Evolutionary conservation across 2,113 vertebrate species (phyloP), one percentile per base, ranked within the genome.

Genomic region (Crotalus horridus): DNA sequence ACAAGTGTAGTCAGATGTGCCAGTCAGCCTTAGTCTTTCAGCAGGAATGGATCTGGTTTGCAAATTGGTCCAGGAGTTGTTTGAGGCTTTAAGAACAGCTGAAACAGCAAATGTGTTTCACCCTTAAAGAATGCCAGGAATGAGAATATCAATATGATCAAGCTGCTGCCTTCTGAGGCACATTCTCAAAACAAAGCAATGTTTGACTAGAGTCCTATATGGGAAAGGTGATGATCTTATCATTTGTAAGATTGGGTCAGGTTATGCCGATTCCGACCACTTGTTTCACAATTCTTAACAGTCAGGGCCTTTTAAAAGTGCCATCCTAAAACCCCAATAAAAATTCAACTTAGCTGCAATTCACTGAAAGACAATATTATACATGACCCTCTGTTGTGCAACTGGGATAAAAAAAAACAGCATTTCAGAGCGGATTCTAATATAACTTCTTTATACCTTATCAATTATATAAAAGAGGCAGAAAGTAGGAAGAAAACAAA

Each of bases 21-120:
- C 46, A 92, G 91, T 95, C 95, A 96, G 93, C 93, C 87, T 85
- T 81, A 87, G 92, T 90, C 89, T 94, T 96, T 96, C 90, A 90
- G 91, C 88, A 23, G 93, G 94, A 94, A 95, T 95, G 89, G 94
- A 93, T 93, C 95, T 51, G 85, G 90, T 93, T 89, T 94, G 95
- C 91, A 96, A 96, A 97, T 93, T 93, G 95, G 95, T 54, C 94
- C 55, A 51, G 23, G 93, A 91, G 12, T 91, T 96, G 96, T 94
- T 96, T 96, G 95, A 95, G 90, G 85, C 95, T 96, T 87, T 91
- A 85, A 91, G 11, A 96, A 93, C 96, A 96, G 95, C 96, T 96
- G 95, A 95, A 97, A 89, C 90, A 96, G 96, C 96, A 97, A 95
- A 97, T 97, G 97, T 93, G 87, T 91, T 95, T 92, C 93, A 95